Evolutionary conservation across 1,140 invertebrate genomes (phyloP).

Genomic region (Hypsibius dujardini): DNA sequence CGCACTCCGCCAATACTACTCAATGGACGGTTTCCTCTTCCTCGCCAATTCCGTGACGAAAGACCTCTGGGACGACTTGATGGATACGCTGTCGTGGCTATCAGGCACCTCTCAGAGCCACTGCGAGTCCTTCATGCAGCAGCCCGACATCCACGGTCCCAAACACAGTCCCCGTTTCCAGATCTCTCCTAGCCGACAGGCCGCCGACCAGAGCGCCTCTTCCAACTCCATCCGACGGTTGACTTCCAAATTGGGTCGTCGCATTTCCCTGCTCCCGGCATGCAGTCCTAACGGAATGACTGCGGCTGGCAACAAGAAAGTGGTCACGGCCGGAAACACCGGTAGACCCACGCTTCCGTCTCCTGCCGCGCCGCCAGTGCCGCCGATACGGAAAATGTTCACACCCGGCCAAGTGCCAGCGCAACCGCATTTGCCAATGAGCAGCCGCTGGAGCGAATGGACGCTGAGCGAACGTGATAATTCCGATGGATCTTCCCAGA

Average conservation of each 20-base stretch:
- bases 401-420: neutral
- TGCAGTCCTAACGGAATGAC: neutral
- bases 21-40: constrained; percentile 4
- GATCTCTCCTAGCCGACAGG: neutral
- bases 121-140: neutral
- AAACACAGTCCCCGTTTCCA: neutral
- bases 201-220: neutral
- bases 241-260: neutral
- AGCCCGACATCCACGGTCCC: neutral
- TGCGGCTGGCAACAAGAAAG: too few relatives aligned
- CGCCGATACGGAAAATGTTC: neutral
- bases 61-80: constrained; percentile 5
- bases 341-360: too few relatives aligned
- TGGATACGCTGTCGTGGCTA: neutral
- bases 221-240: constrained; percentile 4
- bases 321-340: too few relatives aligned
- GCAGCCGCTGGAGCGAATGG: neutral
- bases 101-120: neutral
- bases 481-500: too few relatives aligned
- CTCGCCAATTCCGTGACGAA: constrained; percentile 1
- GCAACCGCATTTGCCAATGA: neutral
- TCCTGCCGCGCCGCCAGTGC: too few relatives aligned
- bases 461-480: too few relatives aligned
- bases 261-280: neutral
- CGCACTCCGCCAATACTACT: neutral